phyloP scores from a whole-genome alignment of 2,113 vertebrate genomes.

The Xiphophorus maculatus region DNA sequence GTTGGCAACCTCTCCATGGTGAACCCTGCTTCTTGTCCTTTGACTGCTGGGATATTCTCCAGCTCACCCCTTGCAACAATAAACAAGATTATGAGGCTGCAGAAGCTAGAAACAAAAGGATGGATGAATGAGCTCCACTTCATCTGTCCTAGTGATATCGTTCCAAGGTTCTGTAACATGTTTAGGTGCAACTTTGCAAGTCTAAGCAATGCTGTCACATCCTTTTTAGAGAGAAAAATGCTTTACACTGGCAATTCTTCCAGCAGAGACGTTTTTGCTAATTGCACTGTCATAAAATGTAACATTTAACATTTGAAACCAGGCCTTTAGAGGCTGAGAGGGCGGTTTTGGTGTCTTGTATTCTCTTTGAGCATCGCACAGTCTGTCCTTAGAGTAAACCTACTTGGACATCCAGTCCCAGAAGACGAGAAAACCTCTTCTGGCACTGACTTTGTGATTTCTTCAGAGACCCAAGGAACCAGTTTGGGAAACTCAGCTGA shows the following conservation, averaged over 20 bases:
- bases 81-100: background rate
- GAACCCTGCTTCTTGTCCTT: too few relatives aligned
- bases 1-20: too few relatives aligned
- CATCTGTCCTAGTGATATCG: background rate
- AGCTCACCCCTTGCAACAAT: too few relatives aligned
- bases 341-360: background rate
- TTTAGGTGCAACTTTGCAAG: background rate
- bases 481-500: constrained; percentile 19
- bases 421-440: background rate
- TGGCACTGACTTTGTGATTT: background rate
- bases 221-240: background rate
- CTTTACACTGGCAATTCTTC: background rate
- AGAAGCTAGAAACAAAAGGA: background rate
- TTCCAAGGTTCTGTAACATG: background rate
- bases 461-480: constrained; percentile 6
- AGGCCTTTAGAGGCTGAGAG: background rate
- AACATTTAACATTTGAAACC: background rate
- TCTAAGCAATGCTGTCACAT: background rate
- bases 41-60: too few relatives aligned
- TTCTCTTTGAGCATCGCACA: background rate
- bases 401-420: background rate
- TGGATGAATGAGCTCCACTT: background rate
- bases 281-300: too few relatives aligned
- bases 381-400: background rate
- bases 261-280: background rate